Evolutionary conservation across 2,888 invertebrate species (phyloP).

Genomic region (Himalopsyche anomala): DNA sequence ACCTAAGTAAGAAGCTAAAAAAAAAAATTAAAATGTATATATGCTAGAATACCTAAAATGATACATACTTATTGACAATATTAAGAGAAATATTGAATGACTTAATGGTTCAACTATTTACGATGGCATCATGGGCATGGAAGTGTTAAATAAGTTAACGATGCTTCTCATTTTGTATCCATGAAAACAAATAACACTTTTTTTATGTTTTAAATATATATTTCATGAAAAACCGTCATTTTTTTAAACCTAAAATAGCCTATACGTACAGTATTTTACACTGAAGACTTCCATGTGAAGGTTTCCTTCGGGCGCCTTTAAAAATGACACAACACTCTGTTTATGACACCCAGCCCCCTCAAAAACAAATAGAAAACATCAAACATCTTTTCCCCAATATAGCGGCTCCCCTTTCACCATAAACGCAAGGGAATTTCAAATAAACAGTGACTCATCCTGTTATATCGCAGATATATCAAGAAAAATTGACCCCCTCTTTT

Average conservation of each 20-base stretch:
- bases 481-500: slow-evolving; percentile 56
- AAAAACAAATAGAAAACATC: slow-evolving; percentile 58
- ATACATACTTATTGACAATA: no score
- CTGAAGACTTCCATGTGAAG: not conserved
- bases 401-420: slow-evolving; percentile 44
- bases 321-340: slow-evolving; percentile 33
- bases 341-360: slow-evolving; percentile 31
- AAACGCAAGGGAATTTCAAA: slow-evolving; percentile 49
- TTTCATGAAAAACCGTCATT: no score
- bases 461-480: slow-evolving; percentile 57
- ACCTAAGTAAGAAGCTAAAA: no score
- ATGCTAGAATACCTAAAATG: no score
- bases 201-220: no score
- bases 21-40: no score
- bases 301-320: slow-evolving; percentile 11
- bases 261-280: not conserved
- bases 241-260: not conserved
- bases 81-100: no score
- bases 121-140: no score
- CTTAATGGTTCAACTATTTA: no score
- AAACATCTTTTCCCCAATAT: slow-evolving; percentile 56
- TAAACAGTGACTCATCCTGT: slow-evolving; percentile 64
- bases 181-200: no score
- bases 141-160: no score
- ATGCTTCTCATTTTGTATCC: no score